These are phyloP conservation scores for Ennomos erosarius DNA, from an alignment of 2,888 invertebrate species.

Conservation along the genomic window DNA sequence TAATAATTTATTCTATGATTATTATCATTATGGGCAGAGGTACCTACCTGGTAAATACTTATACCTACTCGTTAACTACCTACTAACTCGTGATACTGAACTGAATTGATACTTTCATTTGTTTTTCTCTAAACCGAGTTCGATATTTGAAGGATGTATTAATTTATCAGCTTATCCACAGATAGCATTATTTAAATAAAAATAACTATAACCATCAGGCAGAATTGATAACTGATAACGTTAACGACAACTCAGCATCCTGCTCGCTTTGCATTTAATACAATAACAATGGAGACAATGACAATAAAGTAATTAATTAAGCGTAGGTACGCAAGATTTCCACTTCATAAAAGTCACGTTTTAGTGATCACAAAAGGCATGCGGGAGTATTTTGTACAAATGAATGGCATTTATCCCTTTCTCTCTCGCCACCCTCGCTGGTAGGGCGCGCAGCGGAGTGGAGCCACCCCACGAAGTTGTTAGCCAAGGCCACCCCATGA, in stretches of 20 bases:
- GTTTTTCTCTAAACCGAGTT: too few species aligned
- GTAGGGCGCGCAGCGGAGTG: constrained; percentile 10
- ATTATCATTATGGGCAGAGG: too few species aligned
- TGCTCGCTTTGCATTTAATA: not conserved
- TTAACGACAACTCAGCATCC: constrained; percentile 1
- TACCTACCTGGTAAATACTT: too few species aligned
- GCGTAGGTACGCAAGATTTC: constrained; percentile 10
- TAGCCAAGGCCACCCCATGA: too few species aligned
- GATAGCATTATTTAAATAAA: not conserved
- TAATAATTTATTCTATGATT: too few species aligned
- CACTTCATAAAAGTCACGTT: constrained; percentile 29
- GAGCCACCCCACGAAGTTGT: constrained; percentile 5
- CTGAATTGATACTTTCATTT: too few species aligned
- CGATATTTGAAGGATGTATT: too few species aligned
- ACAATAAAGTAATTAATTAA: not conserved
- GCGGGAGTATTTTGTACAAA: constrained; percentile 25
- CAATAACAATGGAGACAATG: constrained; percentile 5
- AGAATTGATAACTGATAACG: not conserved
- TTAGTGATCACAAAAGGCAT: constrained; percentile 17
- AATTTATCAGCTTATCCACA: too few species aligned
- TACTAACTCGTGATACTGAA: too few species aligned
- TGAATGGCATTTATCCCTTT: constrained; percentile 33
- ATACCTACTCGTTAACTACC: too few species aligned
- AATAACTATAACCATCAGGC: constrained; percentile 3
- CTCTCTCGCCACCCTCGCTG: constrained; percentile 22